A percentile compares a stretch with the other conserved stretches of the same genome.
Evolutionary conservation across 2,888 invertebrate genomes (phyloP).

Genomic region (Leptinotarsa tumamoca): DNA sequence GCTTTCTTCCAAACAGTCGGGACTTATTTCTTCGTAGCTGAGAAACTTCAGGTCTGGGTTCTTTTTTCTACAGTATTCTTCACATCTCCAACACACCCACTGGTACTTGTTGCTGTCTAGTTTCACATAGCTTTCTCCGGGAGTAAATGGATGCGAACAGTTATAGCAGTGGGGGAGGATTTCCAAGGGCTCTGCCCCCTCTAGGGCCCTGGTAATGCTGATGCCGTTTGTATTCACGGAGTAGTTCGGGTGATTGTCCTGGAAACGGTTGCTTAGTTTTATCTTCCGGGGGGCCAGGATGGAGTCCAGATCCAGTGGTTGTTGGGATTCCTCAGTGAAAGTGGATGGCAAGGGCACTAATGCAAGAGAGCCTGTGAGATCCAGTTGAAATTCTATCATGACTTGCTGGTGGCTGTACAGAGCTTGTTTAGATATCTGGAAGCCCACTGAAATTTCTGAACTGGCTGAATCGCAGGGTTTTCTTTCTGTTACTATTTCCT

Average conservation of each 20-base stretch:
- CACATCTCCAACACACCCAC: not conserved
- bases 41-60: not conserved
- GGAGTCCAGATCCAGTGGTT: too few species aligned
- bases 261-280: not conserved
- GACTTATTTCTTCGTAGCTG: not conserved
- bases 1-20: not conserved
- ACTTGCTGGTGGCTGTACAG: not conserved
- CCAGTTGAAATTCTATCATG: not conserved
- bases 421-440: not conserved
- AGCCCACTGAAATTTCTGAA: not conserved
- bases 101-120: not conserved
- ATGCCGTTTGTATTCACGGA: not conserved
- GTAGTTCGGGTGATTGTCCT: not conserved
- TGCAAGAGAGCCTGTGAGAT: not conserved
- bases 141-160: not conserved
- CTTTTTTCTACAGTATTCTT: not conserved
- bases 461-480: not conserved
- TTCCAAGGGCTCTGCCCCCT: not conserved
- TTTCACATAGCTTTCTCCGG: not conserved
- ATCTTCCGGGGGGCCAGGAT: not conserved
- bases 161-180: not conserved
- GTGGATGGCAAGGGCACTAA: not conserved
- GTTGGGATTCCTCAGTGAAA: not conserved
- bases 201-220: not conserved
- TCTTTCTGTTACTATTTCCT: constrained; percentile 2